phyloP scores from a whole-genome alignment of 2,797 vertebrate genomes.

The Karalla daura region DNA sequence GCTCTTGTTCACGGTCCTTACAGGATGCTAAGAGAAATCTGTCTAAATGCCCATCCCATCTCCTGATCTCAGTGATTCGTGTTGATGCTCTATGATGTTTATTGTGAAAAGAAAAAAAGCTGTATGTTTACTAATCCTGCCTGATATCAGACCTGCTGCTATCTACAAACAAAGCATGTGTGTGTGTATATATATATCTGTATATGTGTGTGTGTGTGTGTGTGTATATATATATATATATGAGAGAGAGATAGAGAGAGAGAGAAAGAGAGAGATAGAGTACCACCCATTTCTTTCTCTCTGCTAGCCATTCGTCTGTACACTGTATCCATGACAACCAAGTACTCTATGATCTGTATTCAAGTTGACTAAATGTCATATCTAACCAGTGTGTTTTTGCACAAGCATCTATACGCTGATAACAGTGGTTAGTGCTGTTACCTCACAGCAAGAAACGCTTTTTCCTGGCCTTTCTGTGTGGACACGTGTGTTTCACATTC shows the following conservation, averaged over 20 bases:
- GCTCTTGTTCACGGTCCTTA: slow-evolving; percentile 15
- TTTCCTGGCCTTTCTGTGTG: no score
- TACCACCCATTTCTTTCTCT: slow-evolving; percentile 23
- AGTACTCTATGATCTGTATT: slow-evolving; percentile 51
- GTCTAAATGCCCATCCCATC: slow-evolving; percentile 1
- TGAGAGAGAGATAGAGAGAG: slow-evolving; percentile 16
- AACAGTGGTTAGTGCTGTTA: slow-evolving; percentile 34
- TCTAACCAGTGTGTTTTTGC: slow-evolving; percentile 39
- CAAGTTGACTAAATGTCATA: slow-evolving; percentile 56
- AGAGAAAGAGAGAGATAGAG: slow-evolving; percentile 12
- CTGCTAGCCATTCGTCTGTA: slow-evolving; percentile 50
- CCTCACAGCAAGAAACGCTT: no score
- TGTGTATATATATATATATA: no score
- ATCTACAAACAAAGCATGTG: slow-evolving; percentile 21
- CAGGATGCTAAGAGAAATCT: slow-evolving; percentile 17
- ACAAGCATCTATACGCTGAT: no score
- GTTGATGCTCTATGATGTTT: no score
- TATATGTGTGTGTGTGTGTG: no score
- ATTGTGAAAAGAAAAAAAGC: slow-evolving; percentile 4
- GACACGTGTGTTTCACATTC: no score
- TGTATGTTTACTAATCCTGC: background rate
- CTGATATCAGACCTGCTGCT: slow-evolving; percentile 3
- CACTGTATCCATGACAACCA: slow-evolving; percentile 78
- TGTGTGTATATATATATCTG: background rate
- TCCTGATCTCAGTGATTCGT: background rate